Evolutionary conservation across 2,113 vertebrate species (phyloP), one percentile per base, ranked within the genome.

Genomic region (Salvelinus namaycush): DNA sequence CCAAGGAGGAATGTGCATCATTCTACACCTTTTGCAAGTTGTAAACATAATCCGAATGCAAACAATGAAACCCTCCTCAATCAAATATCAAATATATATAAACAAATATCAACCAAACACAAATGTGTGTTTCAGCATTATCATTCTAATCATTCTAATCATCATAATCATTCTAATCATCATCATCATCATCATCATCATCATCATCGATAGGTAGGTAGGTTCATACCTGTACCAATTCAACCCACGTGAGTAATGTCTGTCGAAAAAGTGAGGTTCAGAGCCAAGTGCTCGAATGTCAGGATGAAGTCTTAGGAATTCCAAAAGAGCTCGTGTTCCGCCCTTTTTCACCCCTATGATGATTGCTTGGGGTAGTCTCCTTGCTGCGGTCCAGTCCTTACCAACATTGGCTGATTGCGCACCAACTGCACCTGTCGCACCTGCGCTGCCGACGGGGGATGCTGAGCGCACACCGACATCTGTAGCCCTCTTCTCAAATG

Each of bases 261-360:
- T 95, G 88, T 96, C 94, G 76, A 96, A 96, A 87, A 95, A 96
- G 77, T 96, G 95, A 79, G 95, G 95, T 87, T 96, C 95, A 89
- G 95, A 93, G 70, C 94, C 95, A 76, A 95, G 95, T 82, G 95
- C 95, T 78, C 95, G 94, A 72, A 96, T 94, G 20, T 94, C 91
- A 0, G 95, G 95, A 72, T 96, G 94, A 79, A 96, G 93, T 83
- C 95, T 95, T 65, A 96, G 84, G 94, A 96, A 96, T 86, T 96
- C 95, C 44, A 96, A 87, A 66, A 96, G 89, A 59, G 95, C 95
- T 65, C 95, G 90, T 0, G 95, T 96, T 75, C 95, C 95, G 79
- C 95, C 95, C 92, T 96, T 96, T 72, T 95, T 84, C 74, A 96
- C 95, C 8, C 95, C 95, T 3, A 96, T 96, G 84, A 96, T 95